Evolutionary conservation across 2,797 vertebrate species (phyloP), one percentile per base, ranked within the genome.

Genomic region (Xiphorhynchus erythropygius): DNA sequence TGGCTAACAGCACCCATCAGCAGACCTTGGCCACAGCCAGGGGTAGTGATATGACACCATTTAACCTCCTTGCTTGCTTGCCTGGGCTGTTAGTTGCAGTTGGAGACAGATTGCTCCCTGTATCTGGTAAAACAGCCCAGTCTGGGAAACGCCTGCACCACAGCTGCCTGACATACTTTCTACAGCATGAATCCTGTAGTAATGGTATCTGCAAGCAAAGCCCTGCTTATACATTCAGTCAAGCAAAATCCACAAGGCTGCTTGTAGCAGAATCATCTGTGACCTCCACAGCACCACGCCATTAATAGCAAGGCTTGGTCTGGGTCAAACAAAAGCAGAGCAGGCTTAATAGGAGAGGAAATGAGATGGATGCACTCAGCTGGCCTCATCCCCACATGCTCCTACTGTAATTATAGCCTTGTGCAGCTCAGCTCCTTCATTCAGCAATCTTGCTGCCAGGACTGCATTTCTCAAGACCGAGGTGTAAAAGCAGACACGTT

Each of bases 271-370:
- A 90, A 65, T 83, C 74, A 79, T 84, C 95, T 95, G 88, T 84
- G 90, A 95, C 90, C 85, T 94, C 89, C 24, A 46, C 85, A 84
- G 63, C 83, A 74, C 25, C 69, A 9, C 2, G 2, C 88, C 94
- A 52, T 89, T 94, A 95, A 91, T 76, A 95, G 74, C 67, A 57
- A 82, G 77, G 74, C 78, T 95, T 79, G 82, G 75, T 93, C 93
- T 90, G 88, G 90, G 93, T 96, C 90, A 93, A 82, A 86, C 80
- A 95, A 95, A 95, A 95, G 80, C 91, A 95, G 80, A 59, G 84
- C 91, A 93, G 80, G 55, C 85, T 88, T 94, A 95, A 92, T 89
- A 88, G 90, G 65, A 94, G 88, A 95, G 94, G 96, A 97, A 96
- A 97, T 95, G 82, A 96, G 77, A 84, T 95, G 92, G 92, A 93